These are phyloP conservation scores for Tarsius wallacei DNA, from an alignment of 2,797 vertebrate species.

Conservation along the genomic window DNA sequence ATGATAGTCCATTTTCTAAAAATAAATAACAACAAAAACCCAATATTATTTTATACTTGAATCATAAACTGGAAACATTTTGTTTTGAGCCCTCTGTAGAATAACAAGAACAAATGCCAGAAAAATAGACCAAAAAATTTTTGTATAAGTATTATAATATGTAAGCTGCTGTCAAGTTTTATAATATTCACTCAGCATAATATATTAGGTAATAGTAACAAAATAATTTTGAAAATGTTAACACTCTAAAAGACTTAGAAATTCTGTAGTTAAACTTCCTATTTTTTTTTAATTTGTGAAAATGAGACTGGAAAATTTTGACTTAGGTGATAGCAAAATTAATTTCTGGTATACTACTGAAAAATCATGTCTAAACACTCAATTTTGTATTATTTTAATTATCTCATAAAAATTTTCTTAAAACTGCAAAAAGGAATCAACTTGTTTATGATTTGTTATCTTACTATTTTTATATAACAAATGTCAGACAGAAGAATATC, in stretches of 20 bases:
- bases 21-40: neutral
- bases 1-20: neutral
- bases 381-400: slow-evolving; percentile 8
- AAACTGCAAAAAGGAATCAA: neutral
- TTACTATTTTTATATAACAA: slow-evolving; percentile 18
- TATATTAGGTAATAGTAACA: neutral
- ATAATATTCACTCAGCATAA: neutral
- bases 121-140: neutral
- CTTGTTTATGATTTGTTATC: neutral
- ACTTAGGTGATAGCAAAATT: neutral
- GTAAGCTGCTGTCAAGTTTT: neutral
- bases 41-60: neutral
- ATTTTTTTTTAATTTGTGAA: neutral
- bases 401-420: neutral
- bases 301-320: neutral
- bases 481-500: neutral
- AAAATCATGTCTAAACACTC: neutral
- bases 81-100: neutral
- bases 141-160: neutral
- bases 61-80: neutral
- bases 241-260: neutral
- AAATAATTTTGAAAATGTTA: neutral
- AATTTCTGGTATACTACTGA: neutral
- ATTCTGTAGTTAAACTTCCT: neutral
- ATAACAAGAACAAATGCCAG: neutral